phyloP scores from a whole-genome alignment of 2,113 vertebrate genomes.

The Alligator sinensis region DNA sequence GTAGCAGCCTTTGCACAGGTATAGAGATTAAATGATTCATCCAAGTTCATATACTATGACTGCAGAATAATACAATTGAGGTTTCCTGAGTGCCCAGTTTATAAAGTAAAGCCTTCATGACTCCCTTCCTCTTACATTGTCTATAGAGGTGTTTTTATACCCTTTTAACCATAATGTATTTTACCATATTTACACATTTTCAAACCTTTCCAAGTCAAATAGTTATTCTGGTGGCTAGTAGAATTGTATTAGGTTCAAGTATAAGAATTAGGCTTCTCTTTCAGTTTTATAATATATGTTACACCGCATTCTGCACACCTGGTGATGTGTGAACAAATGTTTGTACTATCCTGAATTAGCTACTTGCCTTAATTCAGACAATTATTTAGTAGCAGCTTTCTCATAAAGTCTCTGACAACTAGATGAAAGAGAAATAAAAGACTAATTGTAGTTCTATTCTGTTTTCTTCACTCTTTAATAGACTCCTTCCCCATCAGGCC shows the following conservation, averaged over 20 bases:
- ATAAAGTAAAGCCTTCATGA: background rate
- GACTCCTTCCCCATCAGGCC: slow-evolving; percentile 39
- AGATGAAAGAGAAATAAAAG: background rate
- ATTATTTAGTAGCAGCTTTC: slow-evolving; percentile 5
- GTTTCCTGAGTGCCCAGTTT: background rate
- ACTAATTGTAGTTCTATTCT: slow-evolving; percentile 38
- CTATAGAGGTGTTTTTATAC: background rate
- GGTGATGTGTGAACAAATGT: background rate
- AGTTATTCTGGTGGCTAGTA: background rate
- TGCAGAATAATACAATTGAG: background rate
- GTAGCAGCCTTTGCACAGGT: slow-evolving; percentile 15
- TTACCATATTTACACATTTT: background rate
- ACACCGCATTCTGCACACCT: background rate
- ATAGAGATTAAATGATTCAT: background rate
- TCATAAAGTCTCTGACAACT: slow-evolving; percentile 39
- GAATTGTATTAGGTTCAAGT: background rate
- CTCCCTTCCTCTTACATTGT: background rate
- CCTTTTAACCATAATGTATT: background rate
- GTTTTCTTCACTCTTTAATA: slow-evolving; percentile 43
- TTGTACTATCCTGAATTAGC: background rate
- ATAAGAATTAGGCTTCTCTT: background rate
- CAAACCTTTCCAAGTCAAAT: background rate
- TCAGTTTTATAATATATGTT: background rate
- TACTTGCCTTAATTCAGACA: slow-evolving; percentile 20
- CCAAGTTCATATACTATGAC: background rate